Evolutionary conservation across 2,888 invertebrate genomes (phyloP).

Genomic region (Neoascia interrupta): DNA sequence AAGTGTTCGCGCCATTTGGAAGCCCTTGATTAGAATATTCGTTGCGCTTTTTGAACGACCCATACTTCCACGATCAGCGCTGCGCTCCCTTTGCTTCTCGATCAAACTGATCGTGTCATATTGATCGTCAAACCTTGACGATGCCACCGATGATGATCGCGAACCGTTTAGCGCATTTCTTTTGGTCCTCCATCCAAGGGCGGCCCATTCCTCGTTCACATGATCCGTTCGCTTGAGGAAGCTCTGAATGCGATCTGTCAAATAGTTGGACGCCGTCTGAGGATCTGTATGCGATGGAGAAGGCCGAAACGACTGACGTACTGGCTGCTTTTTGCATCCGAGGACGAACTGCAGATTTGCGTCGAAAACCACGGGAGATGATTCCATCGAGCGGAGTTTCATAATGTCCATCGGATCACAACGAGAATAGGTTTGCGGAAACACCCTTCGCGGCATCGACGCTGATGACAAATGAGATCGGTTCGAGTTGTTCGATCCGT

Average conservation of each 20-base stretch:
- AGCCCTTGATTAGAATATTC: conserved; percentile 91
- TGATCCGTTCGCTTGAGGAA: conserved; percentile 92
- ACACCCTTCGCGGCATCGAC: conserved; percentile 83
- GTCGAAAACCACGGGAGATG: conserved; percentile 89
- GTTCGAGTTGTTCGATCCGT: conserved; percentile 71
- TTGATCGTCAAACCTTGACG: conserved; percentile 74
- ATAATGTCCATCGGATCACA: conserved; percentile 81
- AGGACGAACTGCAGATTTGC: conserved; percentile 90
- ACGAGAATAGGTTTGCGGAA: conserved; percentile 83
- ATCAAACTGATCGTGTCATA: conserved; percentile 78
- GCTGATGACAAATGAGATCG: conserved; percentile 73
- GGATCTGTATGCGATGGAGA: conserved; percentile 89
- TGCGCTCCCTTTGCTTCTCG: conserved; percentile 77
- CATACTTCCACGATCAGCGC: conserved; percentile 78
- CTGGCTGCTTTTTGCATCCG: conserved; percentile 86
- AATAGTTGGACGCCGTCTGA: conserved; percentile 87
- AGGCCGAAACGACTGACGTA: conserved; percentile 85
- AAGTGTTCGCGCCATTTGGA: conserved; percentile 83
- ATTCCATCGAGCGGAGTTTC: conserved; percentile 84
- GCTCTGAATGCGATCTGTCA: conserved; percentile 88
- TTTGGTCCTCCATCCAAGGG: conserved; percentile 82
- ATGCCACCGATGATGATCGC: conserved; percentile 71
- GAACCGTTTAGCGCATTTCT: conserved; percentile 78
- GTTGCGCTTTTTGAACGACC: conserved; percentile 87
- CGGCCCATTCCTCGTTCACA: conserved; percentile 92